Conservation (phyloP, 2,113 vertebrate genomes). For the Diadophis punctatus region DNA sequence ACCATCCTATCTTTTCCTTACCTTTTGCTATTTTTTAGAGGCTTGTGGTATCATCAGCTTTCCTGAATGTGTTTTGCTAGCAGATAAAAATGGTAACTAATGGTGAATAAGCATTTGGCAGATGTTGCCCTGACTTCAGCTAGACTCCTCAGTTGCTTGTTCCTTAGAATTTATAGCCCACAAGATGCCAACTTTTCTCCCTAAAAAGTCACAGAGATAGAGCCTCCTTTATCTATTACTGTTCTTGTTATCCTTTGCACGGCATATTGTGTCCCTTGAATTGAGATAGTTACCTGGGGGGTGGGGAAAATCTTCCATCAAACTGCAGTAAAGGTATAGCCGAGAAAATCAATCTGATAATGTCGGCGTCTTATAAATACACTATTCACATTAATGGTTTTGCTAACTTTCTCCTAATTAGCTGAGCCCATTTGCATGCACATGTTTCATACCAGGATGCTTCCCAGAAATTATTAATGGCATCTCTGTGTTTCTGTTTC, state of each 20-base stretch:
- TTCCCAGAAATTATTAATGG: conserved; percentile 36
- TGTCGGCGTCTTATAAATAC: conserved; percentile 23
- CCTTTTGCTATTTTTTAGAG: conserved; percentile 47
- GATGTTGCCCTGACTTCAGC: conserved; percentile 53
- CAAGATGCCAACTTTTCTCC: neutral
- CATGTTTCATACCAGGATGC: conserved; percentile 7
- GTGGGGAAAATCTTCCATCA: conserved; percentile 36
- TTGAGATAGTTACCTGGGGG: conserved; percentile 37
- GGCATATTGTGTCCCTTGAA: conserved; percentile 28
- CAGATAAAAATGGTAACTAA: conserved; percentile 43
- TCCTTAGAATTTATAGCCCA: conserved; percentile 41
- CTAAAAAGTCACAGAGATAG: conserved; percentile 12
- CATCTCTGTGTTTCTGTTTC: conserved; percentile 39
- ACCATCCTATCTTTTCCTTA: conserved; percentile 36
- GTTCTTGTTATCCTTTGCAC: conserved; percentile 16
- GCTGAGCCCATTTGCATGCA: neutral
- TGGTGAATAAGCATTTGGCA: conserved; percentile 63
- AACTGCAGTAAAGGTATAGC: conserved; percentile 65
- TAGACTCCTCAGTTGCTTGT: conserved; percentile 31
- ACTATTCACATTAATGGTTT: conserved; percentile 37
- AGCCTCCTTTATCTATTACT: conserved; percentile 14
- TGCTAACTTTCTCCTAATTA: neutral
- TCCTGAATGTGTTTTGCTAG: conserved; percentile 46
- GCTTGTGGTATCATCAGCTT: conserved; percentile 49
- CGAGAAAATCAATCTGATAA: conserved; percentile 29